Conservation (phyloP, 2,797 vertebrate species). For the Emydoidea blandingii region DNA sequence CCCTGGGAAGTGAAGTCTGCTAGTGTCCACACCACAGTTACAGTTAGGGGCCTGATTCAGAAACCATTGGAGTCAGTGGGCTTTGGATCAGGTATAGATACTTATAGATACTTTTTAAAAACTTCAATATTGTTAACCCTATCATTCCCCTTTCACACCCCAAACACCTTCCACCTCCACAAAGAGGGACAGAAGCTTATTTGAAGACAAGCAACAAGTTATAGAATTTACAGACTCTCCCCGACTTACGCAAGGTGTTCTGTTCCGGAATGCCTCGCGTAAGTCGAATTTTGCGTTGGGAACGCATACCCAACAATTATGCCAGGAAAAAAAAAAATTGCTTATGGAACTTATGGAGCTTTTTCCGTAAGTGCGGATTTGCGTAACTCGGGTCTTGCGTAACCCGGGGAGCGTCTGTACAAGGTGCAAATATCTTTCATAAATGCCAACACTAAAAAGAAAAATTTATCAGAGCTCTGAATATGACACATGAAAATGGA, state of each 20-base stretch:
- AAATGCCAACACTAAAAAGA: conserved; percentile 28
- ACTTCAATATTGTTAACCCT: not conserved
- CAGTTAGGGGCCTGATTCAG: not conserved
- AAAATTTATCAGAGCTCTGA: not conserved
- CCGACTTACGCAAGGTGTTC: too few species aligned
- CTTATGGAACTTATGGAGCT: too few species aligned
- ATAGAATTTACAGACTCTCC: not conserved
- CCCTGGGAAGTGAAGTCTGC: not conserved
- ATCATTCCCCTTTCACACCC: conserved; percentile 1
- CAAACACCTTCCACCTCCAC: not conserved
- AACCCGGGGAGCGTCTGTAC: not conserved
- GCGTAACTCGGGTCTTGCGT: too few species aligned
- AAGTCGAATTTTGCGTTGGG: too few species aligned
- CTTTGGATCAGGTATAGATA: not conserved
- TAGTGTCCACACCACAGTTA: not conserved
- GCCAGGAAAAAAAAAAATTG: too few species aligned
- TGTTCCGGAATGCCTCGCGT: too few species aligned
- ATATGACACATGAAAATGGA: conserved; percentile 38
- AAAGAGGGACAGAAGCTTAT: conserved; percentile 40
- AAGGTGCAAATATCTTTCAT: conserved; percentile 53
- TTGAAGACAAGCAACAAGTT: conserved; percentile 47
- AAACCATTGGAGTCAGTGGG: not conserved
- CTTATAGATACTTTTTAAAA: not conserved
- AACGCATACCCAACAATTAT: too few species aligned
- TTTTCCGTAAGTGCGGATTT: too few species aligned